These are phyloP conservation scores for Oceanodroma tethys DNA, from an alignment of 2,113 vertebrate species.

Conservation along the genomic window DNA sequence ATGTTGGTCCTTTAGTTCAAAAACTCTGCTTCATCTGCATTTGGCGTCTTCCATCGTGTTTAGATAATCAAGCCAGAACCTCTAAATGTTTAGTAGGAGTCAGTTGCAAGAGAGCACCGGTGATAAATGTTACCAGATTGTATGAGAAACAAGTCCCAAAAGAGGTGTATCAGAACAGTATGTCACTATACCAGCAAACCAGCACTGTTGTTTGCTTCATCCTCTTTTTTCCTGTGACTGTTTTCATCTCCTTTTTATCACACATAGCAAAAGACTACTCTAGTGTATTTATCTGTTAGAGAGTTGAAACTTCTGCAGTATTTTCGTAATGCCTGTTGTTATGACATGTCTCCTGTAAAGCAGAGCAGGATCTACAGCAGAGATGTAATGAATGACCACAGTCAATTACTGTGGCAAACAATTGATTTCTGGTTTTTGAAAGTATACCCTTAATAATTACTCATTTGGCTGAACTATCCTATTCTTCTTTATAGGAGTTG, in stretches of 20 bases:
- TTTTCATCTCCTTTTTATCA: neutral
- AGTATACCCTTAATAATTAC: slow-evolving; percentile 14
- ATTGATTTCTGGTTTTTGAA: slow-evolving; percentile 37
- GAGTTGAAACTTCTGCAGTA: neutral
- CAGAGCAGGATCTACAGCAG: neutral
- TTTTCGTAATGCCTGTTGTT: neutral
- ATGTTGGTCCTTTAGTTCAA: neutral
- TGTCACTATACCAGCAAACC: neutral
- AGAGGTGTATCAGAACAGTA: neutral
- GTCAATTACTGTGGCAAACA: neutral
- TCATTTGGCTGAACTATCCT: neutral
- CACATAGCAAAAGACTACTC: neutral
- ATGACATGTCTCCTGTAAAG: neutral
- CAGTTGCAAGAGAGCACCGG: neutral
- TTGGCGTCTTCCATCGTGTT: neutral
- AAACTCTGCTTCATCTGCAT: neutral
- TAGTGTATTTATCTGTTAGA: neutral
- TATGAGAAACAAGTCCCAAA: neutral
- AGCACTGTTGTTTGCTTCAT: neutral
- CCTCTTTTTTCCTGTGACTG: neutral
- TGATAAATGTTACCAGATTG: neutral
- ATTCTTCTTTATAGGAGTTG: neutral
- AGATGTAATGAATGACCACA: neutral
- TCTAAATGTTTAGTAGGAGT: neutral
- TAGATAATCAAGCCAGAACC: neutral